Evolutionary conservation across 2,797 vertebrate species (phyloP).

Genomic region (Eulemur albifrons): DNA sequence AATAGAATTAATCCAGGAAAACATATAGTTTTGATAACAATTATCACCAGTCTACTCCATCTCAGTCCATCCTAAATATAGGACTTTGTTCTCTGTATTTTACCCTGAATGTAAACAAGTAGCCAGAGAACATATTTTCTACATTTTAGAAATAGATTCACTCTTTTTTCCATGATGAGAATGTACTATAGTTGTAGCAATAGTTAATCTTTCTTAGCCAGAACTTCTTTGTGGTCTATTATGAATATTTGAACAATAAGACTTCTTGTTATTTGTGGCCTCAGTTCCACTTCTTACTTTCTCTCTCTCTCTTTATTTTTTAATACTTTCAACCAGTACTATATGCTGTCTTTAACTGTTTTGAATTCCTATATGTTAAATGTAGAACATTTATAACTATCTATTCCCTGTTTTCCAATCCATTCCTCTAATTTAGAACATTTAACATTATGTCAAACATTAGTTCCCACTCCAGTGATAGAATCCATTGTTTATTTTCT

Average conservation of each 20-base stretch:
- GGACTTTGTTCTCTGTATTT: neutral
- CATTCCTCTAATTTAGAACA: neutral
- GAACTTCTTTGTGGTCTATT: neutral
- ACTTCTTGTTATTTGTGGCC: neutral
- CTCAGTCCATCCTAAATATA: neutral
- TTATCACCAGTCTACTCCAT: neutral
- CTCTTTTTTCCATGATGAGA: neutral
- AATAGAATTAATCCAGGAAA: neutral
- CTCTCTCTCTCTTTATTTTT: neutral
- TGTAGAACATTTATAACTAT: neutral
- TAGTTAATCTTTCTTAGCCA: neutral
- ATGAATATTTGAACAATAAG: neutral
- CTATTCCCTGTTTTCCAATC: neutral
- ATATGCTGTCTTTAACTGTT: neutral
- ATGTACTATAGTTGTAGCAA: neutral
- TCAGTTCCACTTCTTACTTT: neutral
- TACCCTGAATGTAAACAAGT: neutral
- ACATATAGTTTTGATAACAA: neutral
- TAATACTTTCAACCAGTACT: neutral
- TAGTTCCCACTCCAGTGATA: neutral
- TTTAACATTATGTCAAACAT: neutral
- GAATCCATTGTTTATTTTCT: neutral
- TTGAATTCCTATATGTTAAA: neutral
- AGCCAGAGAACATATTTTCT: neutral
- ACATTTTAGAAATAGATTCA: neutral